These are phyloP conservation scores for Endotricha flammealis DNA, from an alignment of 2,888 invertebrate genomes.

Conservation along the genomic window DNA sequence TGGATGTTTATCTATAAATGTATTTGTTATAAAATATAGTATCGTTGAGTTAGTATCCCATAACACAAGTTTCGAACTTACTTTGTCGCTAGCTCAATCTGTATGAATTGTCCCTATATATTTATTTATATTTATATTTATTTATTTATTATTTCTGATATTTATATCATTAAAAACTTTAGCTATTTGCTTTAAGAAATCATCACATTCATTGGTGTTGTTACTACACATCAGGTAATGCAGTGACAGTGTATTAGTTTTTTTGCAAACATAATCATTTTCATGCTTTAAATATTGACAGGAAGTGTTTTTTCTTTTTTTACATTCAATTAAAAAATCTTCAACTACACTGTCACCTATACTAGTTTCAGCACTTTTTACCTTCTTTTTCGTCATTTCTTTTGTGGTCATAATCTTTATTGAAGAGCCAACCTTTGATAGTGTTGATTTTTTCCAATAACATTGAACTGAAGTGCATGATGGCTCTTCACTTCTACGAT, in stretches of 20 bases:
- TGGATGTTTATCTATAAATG: too few relatives aligned
- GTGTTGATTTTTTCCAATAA: conserved; percentile 32
- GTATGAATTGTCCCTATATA: too few relatives aligned
- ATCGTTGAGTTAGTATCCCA: too few relatives aligned
- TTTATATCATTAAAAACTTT: conserved; percentile 5
- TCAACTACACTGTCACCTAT: conserved; percentile 16
- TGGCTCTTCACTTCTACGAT: conserved; percentile 34
- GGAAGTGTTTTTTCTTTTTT: conserved; percentile 20
- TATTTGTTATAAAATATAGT: too few relatives aligned
- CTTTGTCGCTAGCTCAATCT: too few relatives aligned
- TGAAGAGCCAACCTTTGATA: conserved; percentile 27
- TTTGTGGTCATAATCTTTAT: conserved; percentile 29
- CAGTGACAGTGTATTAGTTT: neutral
- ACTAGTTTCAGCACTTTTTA: neutral
- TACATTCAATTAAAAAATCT: conserved; percentile 22
- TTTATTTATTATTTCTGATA: too few relatives aligned
- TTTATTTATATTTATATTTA: too few relatives aligned
- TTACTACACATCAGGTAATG: neutral
- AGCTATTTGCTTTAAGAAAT: conserved; percentile 14
- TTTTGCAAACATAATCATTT: neutral
- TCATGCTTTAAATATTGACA: conserved; percentile 28
- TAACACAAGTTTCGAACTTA: too few relatives aligned
- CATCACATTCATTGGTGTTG: neutral
- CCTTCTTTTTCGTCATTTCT: conserved; percentile 22
- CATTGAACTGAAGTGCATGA: conserved; percentile 27